These are phyloP conservation scores for Papilio glaucus DNA, from an alignment of 1,140 invertebrate species.

Conservation along the genomic window DNA sequence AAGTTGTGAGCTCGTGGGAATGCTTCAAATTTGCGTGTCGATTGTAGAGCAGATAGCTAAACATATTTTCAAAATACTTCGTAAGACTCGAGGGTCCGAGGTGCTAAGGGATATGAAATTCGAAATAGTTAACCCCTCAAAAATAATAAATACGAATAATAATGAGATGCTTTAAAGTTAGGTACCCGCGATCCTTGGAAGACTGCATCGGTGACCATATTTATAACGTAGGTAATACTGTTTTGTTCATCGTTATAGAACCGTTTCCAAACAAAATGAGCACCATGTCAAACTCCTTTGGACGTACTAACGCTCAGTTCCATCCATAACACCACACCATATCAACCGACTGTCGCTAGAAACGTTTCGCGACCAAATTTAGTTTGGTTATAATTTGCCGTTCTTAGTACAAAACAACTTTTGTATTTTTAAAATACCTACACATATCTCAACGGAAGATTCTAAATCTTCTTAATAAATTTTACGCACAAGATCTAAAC, in stretches of 20 bases:
- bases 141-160: slow-evolving; percentile 29
- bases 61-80: neutral
- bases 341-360: slow-evolving; percentile 37
- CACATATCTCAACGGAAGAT: slow-evolving; percentile 67
- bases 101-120: slow-evolving; percentile 41
- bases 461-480: slow-evolving; percentile 75
- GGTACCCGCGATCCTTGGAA: slow-evolving; percentile 70
- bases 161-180: slow-evolving; percentile 53
- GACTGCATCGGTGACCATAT: slow-evolving; percentile 72
- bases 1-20: slow-evolving; percentile 41
- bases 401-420: slow-evolving; percentile 45
- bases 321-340: slow-evolving; percentile 51
- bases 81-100: slow-evolving; percentile 41
- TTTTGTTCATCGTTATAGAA: slow-evolving; percentile 66
- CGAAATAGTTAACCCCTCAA: slow-evolving; percentile 3
- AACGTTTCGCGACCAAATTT: slow-evolving; percentile 29
- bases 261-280: slow-evolving; percentile 74
- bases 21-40: slow-evolving; percentile 29
- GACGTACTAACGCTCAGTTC: slow-evolving; percentile 59
- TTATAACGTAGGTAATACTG: slow-evolving; percentile 74
- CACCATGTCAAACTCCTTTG: slow-evolving; percentile 78
- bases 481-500: slow-evolving; percentile 70
- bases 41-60: slow-evolving; percentile 9
- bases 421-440: slow-evolving; percentile 79
- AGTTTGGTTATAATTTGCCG: slow-evolving; percentile 41